These are phyloP conservation scores for Erythrocebus patas DNA, from an alignment of 2,113 vertebrate genomes.

Conservation along the genomic window DNA sequence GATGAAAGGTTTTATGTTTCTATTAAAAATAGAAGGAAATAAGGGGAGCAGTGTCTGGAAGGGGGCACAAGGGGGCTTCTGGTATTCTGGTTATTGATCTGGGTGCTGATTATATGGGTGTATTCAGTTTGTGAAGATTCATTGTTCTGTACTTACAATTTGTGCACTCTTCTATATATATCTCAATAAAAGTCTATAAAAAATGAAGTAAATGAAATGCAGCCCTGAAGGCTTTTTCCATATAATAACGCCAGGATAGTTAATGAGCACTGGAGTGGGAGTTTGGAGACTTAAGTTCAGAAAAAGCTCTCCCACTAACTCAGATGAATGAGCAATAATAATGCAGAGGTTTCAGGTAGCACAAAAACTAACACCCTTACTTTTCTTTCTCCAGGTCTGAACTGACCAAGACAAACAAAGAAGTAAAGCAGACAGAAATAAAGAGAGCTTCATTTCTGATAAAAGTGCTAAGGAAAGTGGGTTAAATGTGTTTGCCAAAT, in stretches of 20 bases:
- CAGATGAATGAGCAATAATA: conserved; percentile 10
- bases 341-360: not conserved
- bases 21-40: not conserved
- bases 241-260: not conserved
- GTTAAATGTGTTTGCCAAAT: not conserved
- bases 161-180: not conserved
- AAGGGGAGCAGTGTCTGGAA: not conserved
- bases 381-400: not conserved
- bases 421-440: conserved; percentile 7
- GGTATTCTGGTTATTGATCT: not conserved
- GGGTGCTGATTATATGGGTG: not conserved
- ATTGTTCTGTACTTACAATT: not conserved
- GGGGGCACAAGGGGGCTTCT: not conserved
- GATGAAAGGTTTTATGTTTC: not conserved
- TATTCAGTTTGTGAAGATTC: conserved; percentile 42
- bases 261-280: not conserved
- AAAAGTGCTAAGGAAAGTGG: not conserved
- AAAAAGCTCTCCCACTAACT: not conserved
- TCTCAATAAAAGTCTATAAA: conserved; percentile 19
- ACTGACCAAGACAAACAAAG: not conserved
- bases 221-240: conserved; percentile 7
- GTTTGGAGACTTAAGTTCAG: conserved; percentile 10
- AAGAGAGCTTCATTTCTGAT: conserved; percentile 32
- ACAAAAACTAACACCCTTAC: not conserved
- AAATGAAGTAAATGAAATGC: conserved; percentile 37